Evolutionary conservation across 2,797 vertebrate species (phyloP).

Genomic region (Triplophysa yarkandensis): DNA sequence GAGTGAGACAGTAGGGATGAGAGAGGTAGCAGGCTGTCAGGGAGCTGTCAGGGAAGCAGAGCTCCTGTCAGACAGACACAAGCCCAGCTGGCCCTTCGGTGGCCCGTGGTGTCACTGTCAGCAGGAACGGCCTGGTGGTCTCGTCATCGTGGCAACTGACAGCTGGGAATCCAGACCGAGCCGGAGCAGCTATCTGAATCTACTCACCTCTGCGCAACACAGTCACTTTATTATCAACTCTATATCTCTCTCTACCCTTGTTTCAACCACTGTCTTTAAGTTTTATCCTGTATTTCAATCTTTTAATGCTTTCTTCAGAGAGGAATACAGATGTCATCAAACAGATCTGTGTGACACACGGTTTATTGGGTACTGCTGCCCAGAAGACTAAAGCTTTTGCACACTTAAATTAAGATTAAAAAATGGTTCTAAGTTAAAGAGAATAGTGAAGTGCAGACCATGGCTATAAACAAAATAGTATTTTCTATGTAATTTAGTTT

Average conservation of each 20-base stretch:
- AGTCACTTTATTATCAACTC: constrained; percentile 38
- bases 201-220: constrained; percentile 44
- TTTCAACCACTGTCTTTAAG: constrained; percentile 11
- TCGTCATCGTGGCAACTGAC: constrained; percentile 51
- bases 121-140: constrained; percentile 47
- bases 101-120: constrained; percentile 60
- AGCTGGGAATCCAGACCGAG: constrained; percentile 42
- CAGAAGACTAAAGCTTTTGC: no score
- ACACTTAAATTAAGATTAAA: no score
- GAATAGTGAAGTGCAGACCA: no score
- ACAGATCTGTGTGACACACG: background rate
- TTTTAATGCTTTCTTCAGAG: background rate
- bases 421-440: no score
- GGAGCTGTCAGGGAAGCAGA: constrained; percentile 47
- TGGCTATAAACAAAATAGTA: no score
- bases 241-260: constrained; percentile 3
- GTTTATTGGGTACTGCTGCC: background rate
- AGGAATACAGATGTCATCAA: background rate
- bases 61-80: constrained; percentile 47
- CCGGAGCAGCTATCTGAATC: constrained; percentile 48
- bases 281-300: background rate
- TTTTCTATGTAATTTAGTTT: no score
- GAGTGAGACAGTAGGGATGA: constrained; percentile 15
- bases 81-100: constrained; percentile 49
- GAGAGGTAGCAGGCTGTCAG: constrained; percentile 41